Base-by-base conservation (phyloP, 2,113 vertebrate species). In the Trichomycterus rosablanca region DNA sequence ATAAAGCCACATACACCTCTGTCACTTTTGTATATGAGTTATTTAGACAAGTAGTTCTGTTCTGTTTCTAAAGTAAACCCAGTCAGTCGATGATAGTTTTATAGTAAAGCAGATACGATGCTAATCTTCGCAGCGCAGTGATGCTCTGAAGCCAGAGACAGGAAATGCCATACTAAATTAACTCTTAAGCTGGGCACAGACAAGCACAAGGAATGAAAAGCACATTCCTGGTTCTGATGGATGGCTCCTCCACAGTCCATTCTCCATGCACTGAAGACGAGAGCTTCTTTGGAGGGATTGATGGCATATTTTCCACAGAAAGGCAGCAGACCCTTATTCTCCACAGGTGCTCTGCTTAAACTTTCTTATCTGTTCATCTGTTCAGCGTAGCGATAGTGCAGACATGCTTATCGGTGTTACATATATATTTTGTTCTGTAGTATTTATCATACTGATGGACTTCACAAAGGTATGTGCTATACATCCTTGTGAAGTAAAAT, bases 161-260 rank as follows among this genome's bases (percentile, higher is more conserved):
- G 8, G 15, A 1, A 32, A 10, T 15, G 32, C 28, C 28, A 19
- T 19, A 20, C 7, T 16, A 19, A 16, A 23, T 22, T 46, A 46
- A 37, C 5, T 18, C 4, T 34, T 7, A 52, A 12, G 28, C 50
- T 18, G 2, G 4, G 30, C 20, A 53, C n/a, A n/a, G n/a, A n/a
- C n/a, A n/a, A n/a, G n/a, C n/a, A n/a, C n/a, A n/a, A n/a, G n/a
- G n/a, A 37, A 4, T 22, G 14, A 7, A 4, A 39, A 34, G 10
- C 44, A 42, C 66, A 65, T 77, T 83, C 81, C 76, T 72, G 43
- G 55, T 5, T 69, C 67, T 83, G 80, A 84, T 64, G 32, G 68
- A 84, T 82, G 55, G 70, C 67, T 78, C 54, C 43, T 54, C 43
- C 53, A 60, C 39, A 42, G 70, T 64, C 24, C 55, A 78, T 80